Base-by-base conservation (phyloP, 2,888 invertebrate genomes). In the Ferdinandea cuprea region DNA sequence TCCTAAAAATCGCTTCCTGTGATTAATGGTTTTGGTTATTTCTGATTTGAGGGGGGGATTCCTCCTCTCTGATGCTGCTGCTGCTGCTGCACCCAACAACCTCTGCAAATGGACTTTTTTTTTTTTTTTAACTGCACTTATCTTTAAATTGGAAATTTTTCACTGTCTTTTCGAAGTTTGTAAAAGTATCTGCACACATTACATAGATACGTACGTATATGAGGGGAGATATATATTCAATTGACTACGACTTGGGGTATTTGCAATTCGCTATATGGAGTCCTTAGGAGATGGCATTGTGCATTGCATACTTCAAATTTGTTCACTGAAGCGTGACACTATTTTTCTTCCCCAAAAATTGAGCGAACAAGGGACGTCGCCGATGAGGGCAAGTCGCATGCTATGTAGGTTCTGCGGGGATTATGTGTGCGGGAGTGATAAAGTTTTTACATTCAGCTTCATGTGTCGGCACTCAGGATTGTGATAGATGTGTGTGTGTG, bases 141-240 rank as follows among this genome's bases (percentile, higher is more conserved):
- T 77, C 78, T 73, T 73, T 63, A 83, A 83, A 83, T 83, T 83
- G 83, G 78, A 78, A 63, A 83, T 83, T 83, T 83, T 83, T 83
- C 83, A 83, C 83, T 83, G 83, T 83, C 83, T 83, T 46, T 63
- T 83, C 61, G 44, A 21, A 44, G 71, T 66, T 72, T 76, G 44
- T 40, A 19, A 58, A 63, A 58, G 42, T 11, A 68, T 65, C 21
- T 66, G 44, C 25, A 50, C 30, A 28, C 6, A 28, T 11, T 54
- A 9, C n/a, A 17, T 25, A 25, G 5, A 42, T 13, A 17, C n/a
- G 28, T 19, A 13, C 37, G 3, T 46, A 19, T 17, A 28, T 50
- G 13, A 17, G 13, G 25, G 25, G n/a, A n/a, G n/a, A n/a, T 1
- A 17, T 37, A 8, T 37, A n/a, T 19, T 35, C 21, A 30, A 30